Evolutionary conservation across 1,140 invertebrate species (phyloP).

Genomic region (Cardiocondyla obscurior): DNA sequence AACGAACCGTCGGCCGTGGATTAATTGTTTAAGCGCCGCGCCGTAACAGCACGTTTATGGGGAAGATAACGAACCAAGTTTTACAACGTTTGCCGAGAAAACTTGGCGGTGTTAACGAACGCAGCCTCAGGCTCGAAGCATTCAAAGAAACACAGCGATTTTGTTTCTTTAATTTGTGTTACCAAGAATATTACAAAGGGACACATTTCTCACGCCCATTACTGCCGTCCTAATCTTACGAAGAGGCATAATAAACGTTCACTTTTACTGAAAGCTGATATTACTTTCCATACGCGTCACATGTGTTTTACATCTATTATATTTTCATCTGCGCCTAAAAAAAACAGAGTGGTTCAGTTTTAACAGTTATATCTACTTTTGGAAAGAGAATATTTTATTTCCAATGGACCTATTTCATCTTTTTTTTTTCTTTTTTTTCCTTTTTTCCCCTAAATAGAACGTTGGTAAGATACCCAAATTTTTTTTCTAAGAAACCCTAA

Average conservation of each 20-base stretch:
- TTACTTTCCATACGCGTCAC: no score
- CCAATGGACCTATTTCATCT: no score
- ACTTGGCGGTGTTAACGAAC: constrained; percentile 24
- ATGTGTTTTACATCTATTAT: no score
- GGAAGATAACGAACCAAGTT: constrained; percentile 48
- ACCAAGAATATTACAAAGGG: not conserved
- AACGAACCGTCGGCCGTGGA: constrained; percentile 41
- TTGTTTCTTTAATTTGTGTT: not conserved
- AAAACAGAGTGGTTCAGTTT: no score
- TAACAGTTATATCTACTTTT: no score
- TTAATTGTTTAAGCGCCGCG: constrained; percentile 46
- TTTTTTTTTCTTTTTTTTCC: no score
- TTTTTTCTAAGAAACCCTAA: no score
- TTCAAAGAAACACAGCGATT: not conserved
- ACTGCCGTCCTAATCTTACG: not conserved
- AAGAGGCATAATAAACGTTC: not conserved
- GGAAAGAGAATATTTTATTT: no score
- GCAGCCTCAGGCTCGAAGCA: not conserved
- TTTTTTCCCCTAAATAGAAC: no score
- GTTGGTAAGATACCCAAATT: no score
- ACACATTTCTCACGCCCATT: not conserved
- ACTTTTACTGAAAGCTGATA: not conserved
- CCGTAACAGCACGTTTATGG: constrained; percentile 39
- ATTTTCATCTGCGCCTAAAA: no score
- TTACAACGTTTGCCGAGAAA: constrained; percentile 39